Conservation (phyloP, 30 jellyfish, hydroid and myxozoan species). For the Turritopsis rubra region DNA sequence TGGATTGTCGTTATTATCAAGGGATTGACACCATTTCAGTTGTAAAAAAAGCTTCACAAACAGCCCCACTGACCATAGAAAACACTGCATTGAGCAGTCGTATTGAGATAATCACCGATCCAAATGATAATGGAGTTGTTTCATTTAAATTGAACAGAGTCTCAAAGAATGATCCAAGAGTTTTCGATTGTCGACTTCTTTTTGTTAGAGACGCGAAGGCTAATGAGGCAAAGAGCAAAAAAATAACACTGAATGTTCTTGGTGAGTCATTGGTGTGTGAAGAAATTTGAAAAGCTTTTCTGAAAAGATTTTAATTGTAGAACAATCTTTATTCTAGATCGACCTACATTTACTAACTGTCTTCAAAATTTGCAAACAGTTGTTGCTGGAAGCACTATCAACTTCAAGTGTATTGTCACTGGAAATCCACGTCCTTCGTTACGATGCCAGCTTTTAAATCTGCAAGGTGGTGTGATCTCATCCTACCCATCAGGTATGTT, state of each 20-base stretch:
- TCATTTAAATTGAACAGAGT: slow-evolving; percentile 1
- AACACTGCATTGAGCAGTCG: not conserved
- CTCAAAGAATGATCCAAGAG: not conserved
- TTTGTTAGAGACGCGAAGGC: no score
- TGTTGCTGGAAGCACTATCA: not conserved
- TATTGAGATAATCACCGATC: not conserved
- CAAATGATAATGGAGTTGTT: not conserved
- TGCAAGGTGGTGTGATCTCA: not conserved
- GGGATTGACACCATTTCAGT: no score
- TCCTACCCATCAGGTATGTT: not conserved
- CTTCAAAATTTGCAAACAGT: not conserved
- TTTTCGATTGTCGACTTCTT: not conserved
- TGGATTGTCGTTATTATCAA: slow-evolving; percentile 10
- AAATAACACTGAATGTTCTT: not conserved
- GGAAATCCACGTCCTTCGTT: slow-evolving; percentile 30
- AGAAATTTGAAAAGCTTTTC: not conserved
- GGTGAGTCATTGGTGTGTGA: not conserved
- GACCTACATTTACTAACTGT: slow-evolving; percentile 26
- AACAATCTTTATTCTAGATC: slow-evolving; percentile 1
- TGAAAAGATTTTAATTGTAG: not conserved
- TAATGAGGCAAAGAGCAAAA: not conserved
- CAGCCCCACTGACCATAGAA: not conserved
- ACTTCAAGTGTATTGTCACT: not conserved
- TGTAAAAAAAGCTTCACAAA: no score
- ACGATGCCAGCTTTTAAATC: not conserved